phyloP scores from a whole-genome alignment of 2,888 invertebrate genomes.

The Neoscelio sp. region DNA sequence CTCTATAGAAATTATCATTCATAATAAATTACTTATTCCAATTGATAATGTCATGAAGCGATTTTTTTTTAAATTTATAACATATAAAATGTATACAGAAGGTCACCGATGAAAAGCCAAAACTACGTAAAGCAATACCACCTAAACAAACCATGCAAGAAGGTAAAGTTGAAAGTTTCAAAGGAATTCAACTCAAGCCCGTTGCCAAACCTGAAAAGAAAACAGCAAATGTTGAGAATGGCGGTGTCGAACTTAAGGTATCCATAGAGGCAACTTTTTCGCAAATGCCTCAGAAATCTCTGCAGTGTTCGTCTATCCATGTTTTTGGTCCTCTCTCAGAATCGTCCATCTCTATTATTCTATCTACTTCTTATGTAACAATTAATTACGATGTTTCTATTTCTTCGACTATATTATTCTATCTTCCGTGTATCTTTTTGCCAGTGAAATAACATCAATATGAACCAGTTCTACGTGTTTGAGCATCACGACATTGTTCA shows the following conservation, averaged over 20 bases:
- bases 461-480: constrained; percentile 11
- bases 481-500: constrained; percentile 20
- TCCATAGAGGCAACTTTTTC: constrained; percentile 69
- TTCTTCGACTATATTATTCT: constrained; percentile 42
- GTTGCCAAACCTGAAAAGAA: constrained; percentile 81
- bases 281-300: constrained; percentile 47
- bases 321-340: constrained; percentile 45
- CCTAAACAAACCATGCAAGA: constrained; percentile 80
- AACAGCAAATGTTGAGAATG: constrained; percentile 77
- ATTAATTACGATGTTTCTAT: constrained; percentile 57
- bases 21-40: not conserved
- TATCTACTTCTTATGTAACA: constrained; percentile 48
- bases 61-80: constrained; percentile 18
- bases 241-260: constrained; percentile 80
- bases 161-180: constrained; percentile 85
- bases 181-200: constrained; percentile 86
- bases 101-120: constrained; percentile 81
- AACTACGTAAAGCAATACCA: constrained; percentile 83
- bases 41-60: not conserved
- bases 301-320: constrained; percentile 39
- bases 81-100: constrained; percentile 74
- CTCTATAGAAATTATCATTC: not conserved
- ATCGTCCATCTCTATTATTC: constrained; percentile 38
- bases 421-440: constrained; percentile 32
- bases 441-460: constrained; percentile 33